phyloP scores from a whole-genome alignment of 2,113 vertebrate species.

The Scopus umbretta region DNA sequence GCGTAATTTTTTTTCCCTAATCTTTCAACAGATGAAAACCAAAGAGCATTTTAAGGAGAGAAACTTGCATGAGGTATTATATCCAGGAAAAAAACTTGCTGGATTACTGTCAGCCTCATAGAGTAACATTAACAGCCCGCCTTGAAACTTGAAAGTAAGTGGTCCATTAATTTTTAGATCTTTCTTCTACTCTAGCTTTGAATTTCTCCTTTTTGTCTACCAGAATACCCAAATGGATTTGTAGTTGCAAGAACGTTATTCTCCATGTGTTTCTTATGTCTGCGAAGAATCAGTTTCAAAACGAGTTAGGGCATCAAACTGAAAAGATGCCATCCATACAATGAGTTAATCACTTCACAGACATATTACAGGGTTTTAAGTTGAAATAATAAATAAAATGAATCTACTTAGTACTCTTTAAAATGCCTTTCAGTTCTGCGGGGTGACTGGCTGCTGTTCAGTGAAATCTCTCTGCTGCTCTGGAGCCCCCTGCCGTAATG shows the following conservation, averaged over 20 bases:
- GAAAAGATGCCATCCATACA: background rate
- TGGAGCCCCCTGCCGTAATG: background rate
- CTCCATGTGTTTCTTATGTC: background rate
- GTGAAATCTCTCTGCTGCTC: background rate
- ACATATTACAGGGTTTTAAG: background rate
- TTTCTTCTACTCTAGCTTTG: background rate
- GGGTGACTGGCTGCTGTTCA: background rate
- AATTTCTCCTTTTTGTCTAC: background rate
- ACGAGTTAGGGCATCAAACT: background rate
- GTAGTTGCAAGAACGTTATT: background rate
- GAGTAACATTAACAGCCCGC: background rate
- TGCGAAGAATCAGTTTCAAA: background rate
- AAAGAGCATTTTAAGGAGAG: background rate
- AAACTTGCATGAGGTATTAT: background rate
- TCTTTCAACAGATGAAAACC: background rate
- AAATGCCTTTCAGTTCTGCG: background rate
- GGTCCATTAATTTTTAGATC: background rate
- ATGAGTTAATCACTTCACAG: background rate
- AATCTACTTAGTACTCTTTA: background rate
- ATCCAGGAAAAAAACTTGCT: background rate
- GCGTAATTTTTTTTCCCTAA: background rate
- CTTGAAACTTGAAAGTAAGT: background rate
- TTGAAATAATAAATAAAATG: background rate
- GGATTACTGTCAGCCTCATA: background rate
- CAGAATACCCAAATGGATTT: background rate